Percentiles rank a stretch among this genome's conserved stretches.
Evolutionary conservation across 2,888 invertebrate genomes (phyloP).

Genomic region (Unio pictorum): DNA sequence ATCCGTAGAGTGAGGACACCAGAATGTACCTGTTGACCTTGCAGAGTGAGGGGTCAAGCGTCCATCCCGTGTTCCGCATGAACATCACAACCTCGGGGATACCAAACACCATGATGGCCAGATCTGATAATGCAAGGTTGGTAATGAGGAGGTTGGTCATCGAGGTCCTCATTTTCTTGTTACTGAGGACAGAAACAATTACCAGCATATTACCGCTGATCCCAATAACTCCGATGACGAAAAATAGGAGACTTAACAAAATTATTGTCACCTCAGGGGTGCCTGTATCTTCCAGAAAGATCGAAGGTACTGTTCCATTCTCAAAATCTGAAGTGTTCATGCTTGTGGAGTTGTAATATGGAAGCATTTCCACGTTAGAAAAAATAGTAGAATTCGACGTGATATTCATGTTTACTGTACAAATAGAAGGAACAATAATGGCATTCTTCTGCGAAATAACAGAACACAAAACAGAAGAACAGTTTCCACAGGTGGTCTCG

Average conservation of each 20-base stretch:
- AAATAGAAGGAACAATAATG: too few relatives aligned
- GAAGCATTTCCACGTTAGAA: too few relatives aligned
- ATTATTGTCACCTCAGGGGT: constrained; percentile 21
- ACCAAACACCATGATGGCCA: constrained; percentile 66
- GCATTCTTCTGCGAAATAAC: too few relatives aligned
- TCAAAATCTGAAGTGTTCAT: too few relatives aligned
- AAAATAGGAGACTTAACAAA: constrained; percentile 43
- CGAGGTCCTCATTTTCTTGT: constrained; percentile 65
- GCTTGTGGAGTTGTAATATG: too few relatives aligned
- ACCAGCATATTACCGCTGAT: constrained; percentile 65
- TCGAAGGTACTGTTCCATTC: too few relatives aligned
- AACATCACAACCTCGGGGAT: constrained; percentile 67
- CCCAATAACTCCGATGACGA: constrained; percentile 61
- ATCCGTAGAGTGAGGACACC: constrained; percentile 72
- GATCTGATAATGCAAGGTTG: constrained; percentile 68
- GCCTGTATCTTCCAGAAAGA: too few relatives aligned
- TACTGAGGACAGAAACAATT: constrained; percentile 61
- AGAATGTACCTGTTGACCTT: constrained; percentile 69
- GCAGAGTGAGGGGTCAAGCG: constrained; percentile 63
- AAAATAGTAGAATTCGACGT: too few relatives aligned
- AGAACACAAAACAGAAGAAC: too few relatives aligned
- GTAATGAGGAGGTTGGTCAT: constrained; percentile 68
- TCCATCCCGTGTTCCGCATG: constrained; percentile 66
- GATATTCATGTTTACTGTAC: too few relatives aligned
- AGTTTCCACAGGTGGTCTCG: too few relatives aligned